Base-by-base conservation (phyloP, 2,888 invertebrate genomes). In the Furcula furcula region DNA sequence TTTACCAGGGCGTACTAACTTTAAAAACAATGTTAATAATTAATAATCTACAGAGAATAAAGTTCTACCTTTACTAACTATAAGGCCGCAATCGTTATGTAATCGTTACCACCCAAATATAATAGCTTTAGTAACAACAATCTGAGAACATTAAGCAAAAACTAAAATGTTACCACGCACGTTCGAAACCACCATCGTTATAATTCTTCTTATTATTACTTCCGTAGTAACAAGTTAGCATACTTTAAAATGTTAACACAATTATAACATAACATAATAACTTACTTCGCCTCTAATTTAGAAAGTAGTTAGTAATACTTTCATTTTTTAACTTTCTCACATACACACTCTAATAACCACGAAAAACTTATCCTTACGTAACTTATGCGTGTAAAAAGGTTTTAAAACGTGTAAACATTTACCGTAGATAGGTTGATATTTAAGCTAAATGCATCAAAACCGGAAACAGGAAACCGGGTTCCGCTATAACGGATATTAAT, bases 401-500 rank as follows among this genome's bases (percentile, higher is more conserved):
- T 40, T 47, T 39, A 41, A 46, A 51, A 55, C 58, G 46, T 34
- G 22, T 33, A 41, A 30, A 42, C 38, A 41, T 37, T 29, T 51
- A 37, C 51, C 36, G 36, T 31, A 11, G 28, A 26, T 48, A 55
- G n/a, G n/a, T n/a, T n/a, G n/a, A 44, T 36, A 46, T 50, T 48
- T 56, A 48, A 52, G 51, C 50, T 44, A 56, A 60, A 58, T 58
- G 60, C 52, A 56, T 48, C 60, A 47, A 57, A 53, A 59, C 56
- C 37, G 52, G 66, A 62, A 62, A 57, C 56, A 64, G 78, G 76
- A 78, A 71, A 56, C 53, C 50, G 64, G 59, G 61, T 56, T 57
- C 56, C 60, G 61, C 49, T 64, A 55, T 64, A 70, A 54, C 75
- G 77, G 76, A 79, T 71, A 76, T 75, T 68, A 66, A 64, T 65